Base-by-base conservation (phyloP, 2,113 vertebrate species). In the Panthera uncia region DNA sequence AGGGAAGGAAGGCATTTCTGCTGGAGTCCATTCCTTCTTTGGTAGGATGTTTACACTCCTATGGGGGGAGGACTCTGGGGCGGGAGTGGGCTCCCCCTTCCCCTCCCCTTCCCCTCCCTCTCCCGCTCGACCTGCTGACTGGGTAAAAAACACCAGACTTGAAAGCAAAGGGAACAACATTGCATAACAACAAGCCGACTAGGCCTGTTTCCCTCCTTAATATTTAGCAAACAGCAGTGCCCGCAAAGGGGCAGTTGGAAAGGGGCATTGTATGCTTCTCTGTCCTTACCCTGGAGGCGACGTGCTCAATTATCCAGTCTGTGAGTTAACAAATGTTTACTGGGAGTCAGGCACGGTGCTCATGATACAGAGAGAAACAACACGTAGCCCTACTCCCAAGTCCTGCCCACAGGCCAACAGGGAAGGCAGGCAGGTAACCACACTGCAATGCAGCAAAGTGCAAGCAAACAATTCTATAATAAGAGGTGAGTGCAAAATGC, bases 51-150 rank as follows among this genome's bases (percentile, higher is more conserved):
- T 97, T 97, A 95, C 9, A 73, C 19, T n/a, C 52, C 63, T 5
- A 15, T 1, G 69, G 38, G 0, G 0, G 45, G 45, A 45, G 45
- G 45, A 9, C 45, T 9, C 45, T 45, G 45, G 45, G 8, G 45
- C 45, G 45, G 45, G 45, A 45, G 45, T 45, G 45, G 45, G 0
- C 27, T 61, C 68, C 76, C 19, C 41, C 29, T 15, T 45, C 82
- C 85, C 19, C 69, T 55, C 74, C 71, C 91, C n/a, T 61, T 66
- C 29, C 31, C 45, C 23, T 57, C 82, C 86, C 16, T 79, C 63
- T 83, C 73, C 45, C 45, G 45, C 45, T 45, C 1, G 71, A 63
- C 78, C 66, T 89, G 86, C 93, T 97, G 95, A 97, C 95, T 91
- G 23, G 3, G n/a, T 85, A 29, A 93, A 80, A 94, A 97, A 83